phyloP scores from a whole-genome alignment of 2,888 invertebrate genomes.

The Aelia acuminata region DNA sequence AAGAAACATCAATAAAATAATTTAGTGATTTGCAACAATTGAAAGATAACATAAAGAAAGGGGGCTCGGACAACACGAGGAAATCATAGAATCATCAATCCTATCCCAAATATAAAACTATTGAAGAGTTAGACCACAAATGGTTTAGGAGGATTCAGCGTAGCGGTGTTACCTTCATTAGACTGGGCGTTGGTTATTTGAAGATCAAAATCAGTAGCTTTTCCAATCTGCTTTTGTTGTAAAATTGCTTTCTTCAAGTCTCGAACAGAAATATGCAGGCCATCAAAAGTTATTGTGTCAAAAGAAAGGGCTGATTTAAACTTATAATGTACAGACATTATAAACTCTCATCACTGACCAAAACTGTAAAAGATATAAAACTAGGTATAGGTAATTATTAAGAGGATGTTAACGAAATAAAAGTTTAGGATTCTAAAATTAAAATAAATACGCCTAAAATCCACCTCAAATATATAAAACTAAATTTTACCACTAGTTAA shows the following conservation, averaged over 20 bases:
- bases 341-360: conserved; percentile 65
- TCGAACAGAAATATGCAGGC: conserved; percentile 93
- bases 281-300: conserved; percentile 97
- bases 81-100: conserved; percentile 13
- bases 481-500: conserved; percentile 29
- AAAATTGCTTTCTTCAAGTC: conserved; percentile 96
- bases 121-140: conserved; percentile 40
- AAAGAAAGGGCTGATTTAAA: conserved; percentile 97
- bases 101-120: conserved; percentile 24
- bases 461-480: conserved; percentile 25
- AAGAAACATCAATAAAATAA: background rate
- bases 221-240: conserved; percentile 94
- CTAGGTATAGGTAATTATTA: conserved; percentile 66
- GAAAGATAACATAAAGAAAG: background rate
- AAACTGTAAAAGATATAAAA: conserved; percentile 67
- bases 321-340: conserved; percentile 97
- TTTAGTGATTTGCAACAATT: background rate
- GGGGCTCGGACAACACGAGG: background rate
- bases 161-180: conserved; percentile 82
- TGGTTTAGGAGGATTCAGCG: conserved; percentile 27
- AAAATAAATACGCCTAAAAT: conserved; percentile 11
- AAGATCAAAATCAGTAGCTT: conserved; percentile 94
- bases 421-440: conserved; percentile 29
- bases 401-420: conserved; percentile 35
- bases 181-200: conserved; percentile 97